A percentile compares a stretch with the other conserved stretches of the same genome.
phyloP scores from a whole-genome alignment of 2,797 vertebrate species.

The Ctenochaetus hawaiiensis region DNA sequence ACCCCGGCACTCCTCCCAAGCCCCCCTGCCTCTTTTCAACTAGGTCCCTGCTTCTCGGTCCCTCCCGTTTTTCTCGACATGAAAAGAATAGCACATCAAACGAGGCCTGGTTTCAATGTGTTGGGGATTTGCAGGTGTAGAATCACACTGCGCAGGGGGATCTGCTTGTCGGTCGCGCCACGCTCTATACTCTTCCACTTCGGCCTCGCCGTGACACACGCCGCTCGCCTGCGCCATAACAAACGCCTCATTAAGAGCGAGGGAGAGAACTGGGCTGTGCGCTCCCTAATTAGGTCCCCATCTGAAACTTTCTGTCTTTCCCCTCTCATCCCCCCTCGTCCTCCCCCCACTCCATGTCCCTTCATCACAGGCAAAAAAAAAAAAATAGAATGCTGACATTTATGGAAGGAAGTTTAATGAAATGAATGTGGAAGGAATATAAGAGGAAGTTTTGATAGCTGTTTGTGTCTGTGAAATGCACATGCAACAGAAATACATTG shows the following conservation, averaged over 20 bases:
- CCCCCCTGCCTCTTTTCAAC: slow-evolving; percentile 80
- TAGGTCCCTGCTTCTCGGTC: slow-evolving; percentile 79
- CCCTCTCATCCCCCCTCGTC: slow-evolving; percentile 42
- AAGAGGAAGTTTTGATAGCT: slow-evolving; percentile 61
- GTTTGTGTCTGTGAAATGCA: slow-evolving; percentile 61
- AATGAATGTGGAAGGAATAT: slow-evolving; percentile 56
- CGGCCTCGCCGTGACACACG: slow-evolving; percentile 73
- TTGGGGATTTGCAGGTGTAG: slow-evolving; percentile 86
- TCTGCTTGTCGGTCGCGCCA: slow-evolving; percentile 58
- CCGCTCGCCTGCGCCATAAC: slow-evolving; percentile 69
- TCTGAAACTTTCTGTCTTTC: slow-evolving; percentile 80
- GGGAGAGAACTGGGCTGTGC: slow-evolving; percentile 72
- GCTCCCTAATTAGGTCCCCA: slow-evolving; percentile 84
- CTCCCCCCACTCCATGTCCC: slow-evolving; percentile 41
- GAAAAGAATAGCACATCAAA: slow-evolving; percentile 90
- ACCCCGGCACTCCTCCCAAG: slow-evolving; percentile 75
- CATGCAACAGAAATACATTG: slow-evolving; percentile 48
- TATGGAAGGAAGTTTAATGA: slow-evolving; percentile 78
- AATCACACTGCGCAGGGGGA: slow-evolving; percentile 69
- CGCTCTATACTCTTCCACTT: slow-evolving; percentile 56
- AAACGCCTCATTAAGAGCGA: slow-evolving; percentile 85
- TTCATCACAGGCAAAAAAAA: slow-evolving; percentile 68
- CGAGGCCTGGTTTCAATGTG: slow-evolving; percentile 84
- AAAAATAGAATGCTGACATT: slow-evolving; percentile 76
- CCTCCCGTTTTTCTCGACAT: slow-evolving; percentile 81